phyloP scores from a whole-genome alignment of 2,113 vertebrate species.

The Oryzias celebensis region DNA sequence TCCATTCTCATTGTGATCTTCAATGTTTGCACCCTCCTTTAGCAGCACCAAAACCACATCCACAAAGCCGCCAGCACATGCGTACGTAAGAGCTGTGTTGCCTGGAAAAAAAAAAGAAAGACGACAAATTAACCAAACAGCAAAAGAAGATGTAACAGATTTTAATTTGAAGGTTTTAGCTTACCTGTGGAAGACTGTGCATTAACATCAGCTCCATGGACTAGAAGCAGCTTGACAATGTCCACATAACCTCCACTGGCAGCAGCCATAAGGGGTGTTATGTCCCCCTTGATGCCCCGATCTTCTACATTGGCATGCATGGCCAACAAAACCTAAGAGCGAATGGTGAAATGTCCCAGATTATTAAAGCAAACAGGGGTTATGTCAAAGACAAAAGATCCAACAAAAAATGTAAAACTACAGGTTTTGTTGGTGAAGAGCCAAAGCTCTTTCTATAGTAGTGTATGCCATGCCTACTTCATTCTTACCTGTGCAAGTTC shows the following conservation, averaged over 20 bases:
- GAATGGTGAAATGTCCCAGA: background rate
- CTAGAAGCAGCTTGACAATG: slow-evolving; percentile 95
- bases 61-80: slow-evolving; percentile 97
- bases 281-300: slow-evolving; percentile 96
- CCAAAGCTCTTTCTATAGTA: no score
- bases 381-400: no score
- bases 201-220: slow-evolving; percentile 96
- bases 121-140: background rate
- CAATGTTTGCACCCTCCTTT: slow-evolving; percentile 97
- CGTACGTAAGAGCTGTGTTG: slow-evolving; percentile 96
- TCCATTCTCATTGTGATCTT: slow-evolving; percentile 99
- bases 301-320: slow-evolving; percentile 99
- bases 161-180: background rate
- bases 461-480: no score
- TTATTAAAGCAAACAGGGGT: background rate
- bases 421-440: no score
- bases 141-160: background rate
- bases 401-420: no score
- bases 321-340: slow-evolving; percentile 88
- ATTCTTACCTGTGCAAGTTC: slow-evolving; percentile 92
- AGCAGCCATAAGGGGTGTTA: slow-evolving; percentile 98
- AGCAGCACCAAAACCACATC: slow-evolving; percentile 97
- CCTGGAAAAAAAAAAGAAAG: slow-evolving; percentile 69
- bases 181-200: slow-evolving; percentile 96
- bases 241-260: slow-evolving; percentile 97